Conservation (phyloP, 1,140 invertebrate genomes). For the Ceratina japonica region DNA sequence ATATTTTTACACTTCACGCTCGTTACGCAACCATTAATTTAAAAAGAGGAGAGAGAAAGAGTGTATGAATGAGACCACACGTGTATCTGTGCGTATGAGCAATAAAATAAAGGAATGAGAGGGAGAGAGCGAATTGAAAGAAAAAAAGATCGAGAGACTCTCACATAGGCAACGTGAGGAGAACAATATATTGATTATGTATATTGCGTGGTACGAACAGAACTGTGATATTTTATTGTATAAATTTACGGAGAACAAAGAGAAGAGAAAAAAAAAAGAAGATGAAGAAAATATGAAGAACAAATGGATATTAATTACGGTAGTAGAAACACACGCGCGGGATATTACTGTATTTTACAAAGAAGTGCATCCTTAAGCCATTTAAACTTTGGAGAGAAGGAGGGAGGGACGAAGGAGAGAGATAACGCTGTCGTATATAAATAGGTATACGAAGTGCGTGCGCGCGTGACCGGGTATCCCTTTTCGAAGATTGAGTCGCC, state of each 20-base stretch:
- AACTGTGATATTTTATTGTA: slow-evolving; percentile 80
- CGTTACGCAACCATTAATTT: background rate
- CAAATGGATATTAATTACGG: slow-evolving; percentile 65
- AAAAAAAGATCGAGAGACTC: slow-evolving; percentile 55
- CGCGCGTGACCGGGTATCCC: slow-evolving; percentile 58
- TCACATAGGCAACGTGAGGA: slow-evolving; percentile 64
- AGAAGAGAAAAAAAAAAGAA: slow-evolving; percentile 43
- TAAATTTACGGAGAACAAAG: slow-evolving; percentile 72
- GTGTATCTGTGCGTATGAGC: slow-evolving; percentile 30
- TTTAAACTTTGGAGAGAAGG: slow-evolving; percentile 45
- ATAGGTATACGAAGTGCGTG: slow-evolving; percentile 34
- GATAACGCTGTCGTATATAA: slow-evolving; percentile 56
- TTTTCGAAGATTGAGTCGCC: slow-evolving; percentile 38
- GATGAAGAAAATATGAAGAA: slow-evolving; percentile 60
- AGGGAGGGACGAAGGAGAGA: background rate
- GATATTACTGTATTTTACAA: slow-evolving; percentile 76
- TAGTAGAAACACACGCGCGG: slow-evolving; percentile 29
- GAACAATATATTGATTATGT: slow-evolving; percentile 74
- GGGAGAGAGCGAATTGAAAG: slow-evolving; percentile 34
- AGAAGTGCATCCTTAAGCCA: slow-evolving; percentile 76
- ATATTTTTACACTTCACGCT: background rate
- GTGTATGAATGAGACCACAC: slow-evolving; percentile 18
- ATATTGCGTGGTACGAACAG: slow-evolving; percentile 79
- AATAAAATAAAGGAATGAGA: slow-evolving; percentile 17
- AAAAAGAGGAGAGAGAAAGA: slow-evolving; percentile 36